Evolutionary conservation across 2,888 invertebrate species (phyloP), one percentile per base, ranked within the genome.

Genomic region (Plebejus anna): DNA sequence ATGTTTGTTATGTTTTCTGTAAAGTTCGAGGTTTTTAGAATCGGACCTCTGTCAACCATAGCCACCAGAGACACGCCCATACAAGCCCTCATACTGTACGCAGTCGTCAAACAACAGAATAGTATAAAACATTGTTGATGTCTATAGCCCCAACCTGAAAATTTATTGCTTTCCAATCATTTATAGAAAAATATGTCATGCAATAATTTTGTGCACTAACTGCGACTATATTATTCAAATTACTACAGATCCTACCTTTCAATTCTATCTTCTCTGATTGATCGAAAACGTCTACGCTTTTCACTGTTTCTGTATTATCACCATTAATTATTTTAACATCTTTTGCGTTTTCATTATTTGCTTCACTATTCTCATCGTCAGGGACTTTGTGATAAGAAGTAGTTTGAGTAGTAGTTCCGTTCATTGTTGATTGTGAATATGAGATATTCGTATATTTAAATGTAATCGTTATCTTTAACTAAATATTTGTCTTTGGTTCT

Each of bases 21-120:
- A 13, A 36, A 9, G 13, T 32, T 66, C 11, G 32, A 66, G 4
- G 66, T 42, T 72, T 28, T 28, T 22, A n/a, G 9, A 28, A 42
- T 16, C 28, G 47, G 22, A 5, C 28, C 79, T 36, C 79, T 80
- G 22, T 83, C 80, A 0, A 87, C 87, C 96, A 96, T 96, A 0
- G 95, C 96, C 0, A 96, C 96, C 36, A 96, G 87, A 0, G 95
- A 95, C 0, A 96, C 95, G 0, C 96, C 96, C 85, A 96, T 93
- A 79, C 95, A 95, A 0, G 95, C 92, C 78, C 96, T 88, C 88
- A 96, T 94, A 11, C 95, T 95, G 85, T 96, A 96, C 2, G 95
- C 95, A 70, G 95, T 91, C 0, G 95, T 89, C 28, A 95, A 87
- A 1, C 95, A 91, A 16, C 94, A 83, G 81, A 96, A 95, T 73